Conservation (phyloP, 2,797 vertebrate genomes). For the Lutjanus argentimaculatus region DNA sequence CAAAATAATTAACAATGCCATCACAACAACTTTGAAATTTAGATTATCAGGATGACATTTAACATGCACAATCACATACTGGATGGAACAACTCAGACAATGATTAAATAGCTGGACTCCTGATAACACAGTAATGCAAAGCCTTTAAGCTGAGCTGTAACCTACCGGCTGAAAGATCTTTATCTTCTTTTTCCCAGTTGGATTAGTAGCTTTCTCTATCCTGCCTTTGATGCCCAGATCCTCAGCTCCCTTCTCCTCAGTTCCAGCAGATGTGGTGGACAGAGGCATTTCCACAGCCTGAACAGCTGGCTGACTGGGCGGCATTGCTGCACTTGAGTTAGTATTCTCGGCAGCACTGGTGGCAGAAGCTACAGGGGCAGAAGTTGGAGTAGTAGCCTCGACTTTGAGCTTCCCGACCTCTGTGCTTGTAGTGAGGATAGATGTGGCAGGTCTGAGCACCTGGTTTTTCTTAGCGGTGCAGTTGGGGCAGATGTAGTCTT, state of each 20-base stretch:
- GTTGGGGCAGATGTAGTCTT: constrained; percentile 99
- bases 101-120: neutral
- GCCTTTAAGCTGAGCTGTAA: constrained; percentile 53
- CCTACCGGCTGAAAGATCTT: constrained; percentile 99
- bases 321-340: constrained; percentile 21
- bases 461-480: constrained; percentile 94
- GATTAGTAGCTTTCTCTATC: constrained; percentile 97
- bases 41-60: neutral
- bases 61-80: neutral
- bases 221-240: constrained; percentile 98
- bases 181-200: constrained; percentile 98
- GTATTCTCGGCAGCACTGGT: constrained; percentile 23
- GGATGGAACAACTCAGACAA: neutral
- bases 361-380: neutral
- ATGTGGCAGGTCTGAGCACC: constrained; percentile 73
- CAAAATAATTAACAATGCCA: neutral
- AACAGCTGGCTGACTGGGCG: constrained; percentile 20
- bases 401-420: constrained; percentile 79
- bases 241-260: constrained; percentile 82
- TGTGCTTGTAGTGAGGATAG: constrained; percentile 66
- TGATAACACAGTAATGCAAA: neutral
- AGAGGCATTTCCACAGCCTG: constrained; percentile 8
- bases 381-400: neutral
- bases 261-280: constrained; percentile 33
- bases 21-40: neutral